Evolutionary conservation across 2,113 vertebrate genomes (phyloP), one percentile per base, ranked within the genome.

Genomic region (Campylorhamphus procurvoides): DNA sequence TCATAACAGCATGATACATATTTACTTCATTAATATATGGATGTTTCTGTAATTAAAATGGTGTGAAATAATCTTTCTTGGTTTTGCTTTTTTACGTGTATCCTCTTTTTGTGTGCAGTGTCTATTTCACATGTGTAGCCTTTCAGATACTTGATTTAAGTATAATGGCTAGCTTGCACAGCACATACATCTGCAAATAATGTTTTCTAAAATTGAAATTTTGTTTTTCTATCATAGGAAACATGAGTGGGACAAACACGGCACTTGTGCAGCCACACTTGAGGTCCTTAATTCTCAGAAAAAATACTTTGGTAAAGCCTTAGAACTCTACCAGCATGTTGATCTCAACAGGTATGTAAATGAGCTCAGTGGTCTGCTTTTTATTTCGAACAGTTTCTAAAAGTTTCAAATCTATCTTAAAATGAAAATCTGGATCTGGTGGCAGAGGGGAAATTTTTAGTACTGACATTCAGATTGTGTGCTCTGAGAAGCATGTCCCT

Each of bases 161-260:
- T 53, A 28, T 46, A 42, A 24, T 64, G 40, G 4, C 44, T 86
- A 64, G 29, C 37, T 84, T 64, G 18, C 56, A 42, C n/a, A 87
- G 27, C 31, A 58, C 10, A 5, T 53, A 9, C 16, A 11, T 77
- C 28, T 87, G 22, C 29, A 90, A 72, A 47, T 16, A 58, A 35
- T 31, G 33, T 62, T 52, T 86, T 94, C 23, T 89, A 47, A 68
- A 85, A 63, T 53, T 47, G 25, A 14, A 9, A 23, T 80, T 95
- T 92, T 92, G 15, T 28, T 92, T 94, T 93, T 52, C 5, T 66
- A 11, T 18, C 31, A 0, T 55, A 98, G 98, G 98, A 98, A 93
- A 42, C 98, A 98, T 7, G 98, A 98, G 29, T 98, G 98, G 98
- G 96, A 97, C 4, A 98, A 98, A 60, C 98, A 98, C 1, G 98